A percentile compares a stretch with the other conserved stretches of the same genome.
Conservation (phyloP, 2,113 vertebrate species). For the Pomatorhinus ruficollis region DNA sequence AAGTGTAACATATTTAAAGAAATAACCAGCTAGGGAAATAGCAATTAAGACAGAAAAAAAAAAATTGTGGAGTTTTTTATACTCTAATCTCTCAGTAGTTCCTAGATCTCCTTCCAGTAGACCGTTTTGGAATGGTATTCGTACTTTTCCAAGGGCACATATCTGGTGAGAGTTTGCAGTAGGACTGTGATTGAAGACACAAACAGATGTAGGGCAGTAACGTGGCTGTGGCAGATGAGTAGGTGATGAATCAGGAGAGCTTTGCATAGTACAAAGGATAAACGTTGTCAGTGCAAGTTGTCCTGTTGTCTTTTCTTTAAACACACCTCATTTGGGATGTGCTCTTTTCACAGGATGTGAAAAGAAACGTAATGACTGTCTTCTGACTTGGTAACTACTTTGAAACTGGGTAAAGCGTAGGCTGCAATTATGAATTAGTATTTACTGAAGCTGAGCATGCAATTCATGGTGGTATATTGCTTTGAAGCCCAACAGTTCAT, state of each 20-base stretch:
- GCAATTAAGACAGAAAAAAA: not conserved
- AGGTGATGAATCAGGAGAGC: slow-evolving; percentile 54
- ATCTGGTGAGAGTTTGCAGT: not conserved
- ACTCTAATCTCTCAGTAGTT: not conserved
- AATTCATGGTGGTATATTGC: not conserved
- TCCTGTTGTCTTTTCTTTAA: slow-evolving; percentile 45
- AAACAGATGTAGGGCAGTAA: slow-evolving; percentile 19
- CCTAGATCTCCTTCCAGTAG: not conserved
- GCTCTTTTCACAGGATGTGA: not conserved
- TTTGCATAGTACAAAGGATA: slow-evolving; percentile 40
- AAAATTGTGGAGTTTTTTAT: not conserved
- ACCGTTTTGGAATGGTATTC: not conserved
- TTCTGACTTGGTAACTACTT: slow-evolving; percentile 37
- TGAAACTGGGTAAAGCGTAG: slow-evolving; percentile 8
- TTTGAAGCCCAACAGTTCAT: not conserved
- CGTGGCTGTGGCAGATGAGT: not conserved
- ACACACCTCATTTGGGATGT: slow-evolving; percentile 54
- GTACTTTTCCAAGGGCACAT: not conserved
- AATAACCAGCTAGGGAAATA: not conserved
- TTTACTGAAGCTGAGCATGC: slow-evolving; percentile 4
- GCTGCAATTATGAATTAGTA: slow-evolving; percentile 1
- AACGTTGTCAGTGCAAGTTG: slow-evolving; percentile 16
- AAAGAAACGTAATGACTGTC: slow-evolving; percentile 13
- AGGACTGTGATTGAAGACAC: not conserved
- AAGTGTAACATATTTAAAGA: not conserved